Base-by-base conservation (phyloP, 2,888 invertebrate genomes). In the Opisthograptis luteolata region DNA sequence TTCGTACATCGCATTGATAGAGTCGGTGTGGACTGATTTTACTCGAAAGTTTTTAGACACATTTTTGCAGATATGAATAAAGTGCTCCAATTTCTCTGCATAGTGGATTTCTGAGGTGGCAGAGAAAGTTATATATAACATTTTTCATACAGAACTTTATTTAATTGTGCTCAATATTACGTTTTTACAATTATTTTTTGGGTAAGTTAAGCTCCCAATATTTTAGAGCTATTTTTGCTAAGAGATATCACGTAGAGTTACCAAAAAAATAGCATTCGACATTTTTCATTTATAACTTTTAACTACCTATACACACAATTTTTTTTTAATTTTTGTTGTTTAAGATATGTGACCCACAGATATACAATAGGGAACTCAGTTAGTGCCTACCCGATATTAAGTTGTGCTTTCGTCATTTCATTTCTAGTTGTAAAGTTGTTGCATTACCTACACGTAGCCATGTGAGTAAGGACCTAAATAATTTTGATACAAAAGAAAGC, bases 1-100 rank as follows among this genome's bases (percentile, higher is more conserved):
- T 76, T 77, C 79, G 76, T 49, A 50, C 60, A 62, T 58, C 57
- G 35, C 19, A 35, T 32, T 14, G 8, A 8, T 44, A 20, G 37
- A 43, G n/a, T n/a, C n/a, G n/a, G n/a, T n/a, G n/a, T n/a, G n/a
- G n/a, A n/a, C n/a, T n/a, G 22, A 34, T 10, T 8, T 31, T 9
- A 32, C 25, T 9, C 15, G 10, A 13, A 25, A 19, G 15, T 13
- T 37, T 28, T 19, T 25, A 13, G 19, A 17, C 30, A 19, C 22
- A 20, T 10, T 36, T n/a, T 28, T n/a, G 12, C 27, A 30, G 14
- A 7, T 37, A 37, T 27, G 17, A 39, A 13, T 22, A 27, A 15
- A 43, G 37, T 45, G 36, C n/a, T 24, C n/a, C 5, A 19, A 19
- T 10, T 27, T 14, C 2, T 15, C 8, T 2, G 4, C 5, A 15